Conservation (phyloP, 1,140 invertebrate genomes). For the Ditylenchus dipsaci region DNA sequence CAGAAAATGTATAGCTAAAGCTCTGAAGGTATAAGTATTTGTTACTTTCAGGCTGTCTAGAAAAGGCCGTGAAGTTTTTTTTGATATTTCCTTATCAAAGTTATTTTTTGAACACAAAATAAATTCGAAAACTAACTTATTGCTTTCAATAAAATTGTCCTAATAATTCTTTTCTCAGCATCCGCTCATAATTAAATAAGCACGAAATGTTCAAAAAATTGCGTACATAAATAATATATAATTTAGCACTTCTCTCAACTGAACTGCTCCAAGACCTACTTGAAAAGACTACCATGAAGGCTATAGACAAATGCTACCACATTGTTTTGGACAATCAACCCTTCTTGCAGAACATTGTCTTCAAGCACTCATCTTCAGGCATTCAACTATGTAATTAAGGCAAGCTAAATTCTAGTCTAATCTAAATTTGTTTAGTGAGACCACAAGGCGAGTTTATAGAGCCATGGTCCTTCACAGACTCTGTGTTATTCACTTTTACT, state of each 20-base stretch:
- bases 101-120: no score
- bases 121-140: no score
- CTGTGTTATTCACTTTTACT: slow-evolving; percentile 42
- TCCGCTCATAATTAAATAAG: no score
- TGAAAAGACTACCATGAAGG: slow-evolving; percentile 23
- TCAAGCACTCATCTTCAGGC: slow-evolving; percentile 18
- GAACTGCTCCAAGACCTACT: slow-evolving; percentile 15
- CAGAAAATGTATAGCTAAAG: slow-evolving; percentile 28
- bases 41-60: no score
- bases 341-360: slow-evolving; percentile 22
- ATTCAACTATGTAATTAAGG: slow-evolving; percentile 33
- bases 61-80: background rate
- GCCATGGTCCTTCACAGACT: slow-evolving; percentile 43
- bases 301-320: slow-evolving; percentile 35
- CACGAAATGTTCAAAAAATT: no score
- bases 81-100: no score
- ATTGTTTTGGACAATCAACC: slow-evolving; percentile 27
- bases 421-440: slow-evolving; percentile 11
- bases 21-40: slow-evolving; percentile 26
- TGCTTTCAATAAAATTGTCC: no score
- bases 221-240: background rate
- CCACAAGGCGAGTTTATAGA: slow-evolving; percentile 29
- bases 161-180: no score
- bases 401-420: background rate
- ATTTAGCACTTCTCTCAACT: slow-evolving; percentile 15